Base-by-base conservation (phyloP, 2,113 vertebrate species). In the Rhinopomastus cyanomelas region DNA sequence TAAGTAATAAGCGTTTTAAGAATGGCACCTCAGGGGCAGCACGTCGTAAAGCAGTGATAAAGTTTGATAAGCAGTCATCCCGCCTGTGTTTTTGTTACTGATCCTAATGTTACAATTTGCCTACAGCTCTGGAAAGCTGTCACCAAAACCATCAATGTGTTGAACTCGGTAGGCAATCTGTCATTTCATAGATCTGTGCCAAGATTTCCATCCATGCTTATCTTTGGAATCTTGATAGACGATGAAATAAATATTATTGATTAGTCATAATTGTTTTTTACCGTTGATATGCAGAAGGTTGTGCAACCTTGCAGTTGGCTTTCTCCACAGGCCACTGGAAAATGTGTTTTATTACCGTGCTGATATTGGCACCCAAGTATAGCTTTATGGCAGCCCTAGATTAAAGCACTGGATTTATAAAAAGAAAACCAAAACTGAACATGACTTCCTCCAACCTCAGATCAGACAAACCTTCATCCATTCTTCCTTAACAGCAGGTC, bases 181-280 rank as follows among this genome's bases (percentile, higher is more conserved):
- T 69, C 89, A 81, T 56, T 75, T 84, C 5, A 26, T 42, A 42
- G 39, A 42, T 9, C 11, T 13, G 62, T 89, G 94, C 94, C 94
- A 94, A 71, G 77, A 81, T 72, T 89, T n/a, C 80, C 75, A 5
- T 68, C 83, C 73, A 53, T 61, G 37, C 87, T 92, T 85, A 9
- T 34, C 16, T 37, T 88, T 62, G 79, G 60, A 84, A 89, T 74
- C 81, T 78, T 39, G 82, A 71, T 34, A 92, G 72, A 73, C 65
- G n/a, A 68, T 87, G 71, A 27, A 66, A 86, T 94, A 95, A 95
- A 95, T 94, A 90, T 88, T 95, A 83, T 61, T 74, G 39, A 94
- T 93, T 92, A 83, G 53, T 85, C 94, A 94, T 51, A 32, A 26
- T 55, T 93, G 49, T 86, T 72, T 96, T 88, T 88, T 86, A 61